These are phyloP conservation scores for Galeopsomyia nigrocyanea DNA, from an alignment of 2,888 invertebrate genomes.

Conservation along the genomic window DNA sequence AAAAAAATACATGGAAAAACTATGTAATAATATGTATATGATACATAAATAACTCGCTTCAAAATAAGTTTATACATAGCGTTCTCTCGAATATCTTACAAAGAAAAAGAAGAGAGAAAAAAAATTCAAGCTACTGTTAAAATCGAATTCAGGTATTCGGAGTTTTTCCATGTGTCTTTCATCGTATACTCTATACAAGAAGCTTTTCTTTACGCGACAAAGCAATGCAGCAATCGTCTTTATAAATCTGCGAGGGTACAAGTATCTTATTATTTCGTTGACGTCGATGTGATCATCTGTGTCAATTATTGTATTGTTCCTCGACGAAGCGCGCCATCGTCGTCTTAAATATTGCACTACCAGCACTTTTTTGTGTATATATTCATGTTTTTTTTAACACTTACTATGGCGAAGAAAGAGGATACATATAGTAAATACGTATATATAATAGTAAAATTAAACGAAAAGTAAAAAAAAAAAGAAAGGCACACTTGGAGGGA, in stretches of 20 bases:
- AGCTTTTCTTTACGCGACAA: not conserved
- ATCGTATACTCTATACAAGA: not conserved
- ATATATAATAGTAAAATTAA: constrained; percentile 7
- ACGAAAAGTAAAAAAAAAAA: constrained; percentile 28
- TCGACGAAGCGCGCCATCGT: not conserved
- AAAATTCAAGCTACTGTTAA: too few relatives aligned
- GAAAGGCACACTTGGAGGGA: constrained; percentile 39
- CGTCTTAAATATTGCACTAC: constrained; percentile 57
- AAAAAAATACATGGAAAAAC: constrained; percentile 26
- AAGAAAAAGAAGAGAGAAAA: too few relatives aligned
- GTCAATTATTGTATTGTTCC: not conserved
- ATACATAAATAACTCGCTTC: not conserved
- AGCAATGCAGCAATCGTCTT: too few relatives aligned
- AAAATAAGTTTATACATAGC: too few relatives aligned
- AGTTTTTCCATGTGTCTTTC: constrained; percentile 15
- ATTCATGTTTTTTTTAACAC: constrained; percentile 8
- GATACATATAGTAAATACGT: constrained; percentile 19
- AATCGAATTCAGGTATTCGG: not conserved
- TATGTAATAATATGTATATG: not conserved
- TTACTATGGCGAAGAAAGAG: constrained; percentile 43
- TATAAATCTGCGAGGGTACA: constrained; percentile 39
- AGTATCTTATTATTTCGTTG: constrained; percentile 13
- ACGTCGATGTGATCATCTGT: constrained; percentile 26
- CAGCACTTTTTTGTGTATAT: constrained; percentile 52
- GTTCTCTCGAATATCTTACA: too few relatives aligned